A percentile compares a stretch with the other conserved stretches of the same genome.
phyloP scores from a whole-genome alignment of 2,888 invertebrate species.

The Melanargia galathea region DNA sequence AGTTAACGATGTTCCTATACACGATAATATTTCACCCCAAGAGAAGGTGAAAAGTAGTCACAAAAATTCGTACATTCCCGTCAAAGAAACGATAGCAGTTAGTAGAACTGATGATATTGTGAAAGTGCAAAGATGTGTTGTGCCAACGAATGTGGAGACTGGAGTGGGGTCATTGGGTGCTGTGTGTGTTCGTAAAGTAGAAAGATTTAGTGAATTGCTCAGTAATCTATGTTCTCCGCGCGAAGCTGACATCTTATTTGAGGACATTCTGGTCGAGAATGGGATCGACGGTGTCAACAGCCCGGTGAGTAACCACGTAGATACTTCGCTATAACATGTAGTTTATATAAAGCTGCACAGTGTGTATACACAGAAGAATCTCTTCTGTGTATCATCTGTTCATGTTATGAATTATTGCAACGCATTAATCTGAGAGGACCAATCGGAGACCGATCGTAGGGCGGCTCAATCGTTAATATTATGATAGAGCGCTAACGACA shows the following conservation, averaged over 20 bases:
- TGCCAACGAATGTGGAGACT: conserved; percentile 64
- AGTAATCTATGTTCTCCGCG: conserved; percentile 77
- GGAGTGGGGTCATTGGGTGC: conserved; percentile 70
- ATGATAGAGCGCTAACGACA: too few species aligned
- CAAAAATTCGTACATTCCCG: conserved; percentile 61
- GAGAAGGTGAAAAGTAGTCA: conserved; percentile 61
- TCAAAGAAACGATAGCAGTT: conserved; percentile 53
- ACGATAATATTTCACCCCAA: conserved; percentile 39
- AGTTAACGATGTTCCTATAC: conserved; percentile 50
- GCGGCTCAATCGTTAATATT: too few species aligned
- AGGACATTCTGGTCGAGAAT: conserved; percentile 73
- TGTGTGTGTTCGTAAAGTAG: conserved; percentile 78
- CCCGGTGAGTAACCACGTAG: conserved; percentile 54
- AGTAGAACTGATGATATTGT: conserved; percentile 54
- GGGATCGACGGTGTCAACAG: conserved; percentile 62
- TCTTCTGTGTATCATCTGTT: too few species aligned
- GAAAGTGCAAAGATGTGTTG: conserved; percentile 66
- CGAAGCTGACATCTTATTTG: conserved; percentile 74
- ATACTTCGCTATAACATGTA: not conserved
- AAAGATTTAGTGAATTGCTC: conserved; percentile 78
- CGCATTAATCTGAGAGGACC: too few species aligned
- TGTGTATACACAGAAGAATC: too few species aligned
- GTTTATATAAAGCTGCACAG: too few species aligned
- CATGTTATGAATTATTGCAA: too few species aligned
- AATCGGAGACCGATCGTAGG: too few species aligned